Evolutionary conservation across 2,797 vertebrate genomes (phyloP).

Genomic region (Anguilla anguilla): DNA sequence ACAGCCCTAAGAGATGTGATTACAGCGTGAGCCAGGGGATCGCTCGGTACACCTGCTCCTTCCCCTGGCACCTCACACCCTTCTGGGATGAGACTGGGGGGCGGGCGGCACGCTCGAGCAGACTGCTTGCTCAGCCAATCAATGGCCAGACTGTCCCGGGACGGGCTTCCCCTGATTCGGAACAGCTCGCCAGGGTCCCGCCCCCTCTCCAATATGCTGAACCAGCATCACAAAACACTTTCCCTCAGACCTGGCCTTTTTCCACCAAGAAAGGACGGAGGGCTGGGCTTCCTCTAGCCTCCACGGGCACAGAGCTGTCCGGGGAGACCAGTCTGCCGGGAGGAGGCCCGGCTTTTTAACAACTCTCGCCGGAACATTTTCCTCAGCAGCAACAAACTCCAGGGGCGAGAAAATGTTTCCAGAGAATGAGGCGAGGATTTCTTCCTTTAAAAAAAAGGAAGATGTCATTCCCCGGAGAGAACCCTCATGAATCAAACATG

Average conservation of each 20-base stretch:
- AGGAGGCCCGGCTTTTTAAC: not conserved
- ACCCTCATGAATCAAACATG: slow-evolving; percentile 44
- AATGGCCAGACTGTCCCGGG: not conserved
- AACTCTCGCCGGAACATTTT: not conserved
- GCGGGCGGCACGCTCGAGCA: not conserved
- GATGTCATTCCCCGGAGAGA: slow-evolving; percentile 28
- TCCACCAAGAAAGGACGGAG: not conserved
- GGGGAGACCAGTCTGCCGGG: not conserved
- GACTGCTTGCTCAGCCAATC: not conserved
- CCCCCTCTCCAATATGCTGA: not conserved
- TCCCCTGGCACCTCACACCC: not conserved
- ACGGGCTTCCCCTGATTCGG: not conserved
- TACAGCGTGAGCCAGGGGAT: not conserved
- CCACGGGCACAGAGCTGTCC: not conserved
- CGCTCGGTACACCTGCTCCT: not conserved
- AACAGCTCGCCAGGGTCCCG: no score
- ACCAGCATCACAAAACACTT: not conserved
- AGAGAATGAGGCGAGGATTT: not conserved
- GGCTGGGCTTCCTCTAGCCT: not conserved
- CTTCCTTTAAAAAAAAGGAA: not conserved
- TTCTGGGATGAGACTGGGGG: not conserved
- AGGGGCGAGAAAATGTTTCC: not conserved
- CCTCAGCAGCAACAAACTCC: not conserved
- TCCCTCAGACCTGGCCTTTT: not conserved
- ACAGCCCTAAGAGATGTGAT: not conserved